Percentiles rank a stretch among this genome's conserved stretches.
phyloP scores from a whole-genome alignment of 2,113 vertebrate species.

The Cinclus mexicanus region DNA sequence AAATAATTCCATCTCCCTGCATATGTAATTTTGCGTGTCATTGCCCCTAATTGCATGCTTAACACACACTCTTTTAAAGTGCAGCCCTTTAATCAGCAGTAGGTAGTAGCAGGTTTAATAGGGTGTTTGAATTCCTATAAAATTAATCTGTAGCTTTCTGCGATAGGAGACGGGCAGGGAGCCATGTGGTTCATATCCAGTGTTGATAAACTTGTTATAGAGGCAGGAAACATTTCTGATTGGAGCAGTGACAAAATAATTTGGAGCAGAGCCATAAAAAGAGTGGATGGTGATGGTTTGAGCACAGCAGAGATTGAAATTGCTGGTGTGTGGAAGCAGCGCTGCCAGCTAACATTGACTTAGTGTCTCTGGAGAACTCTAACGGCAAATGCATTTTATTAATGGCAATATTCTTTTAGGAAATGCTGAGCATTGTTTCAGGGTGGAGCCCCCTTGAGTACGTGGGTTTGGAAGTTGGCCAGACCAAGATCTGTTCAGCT shows the following conservation, averaged over 20 bases:
- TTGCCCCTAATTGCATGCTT: conserved; percentile 58
- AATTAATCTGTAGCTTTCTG: conserved; percentile 69
- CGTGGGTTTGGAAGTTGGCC: not conserved
- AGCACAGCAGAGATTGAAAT: conserved; percentile 68
- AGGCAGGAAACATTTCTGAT: conserved; percentile 66
- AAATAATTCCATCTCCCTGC: not conserved
- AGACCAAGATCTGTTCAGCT: not conserved
- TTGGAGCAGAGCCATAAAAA: conserved; percentile 58
- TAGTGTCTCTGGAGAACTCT: conserved; percentile 61
- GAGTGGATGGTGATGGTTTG: conserved; percentile 48
- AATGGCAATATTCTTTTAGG: conserved; percentile 56
- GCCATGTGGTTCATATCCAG: conserved; percentile 66
- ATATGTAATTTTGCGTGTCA: conserved; percentile 58
- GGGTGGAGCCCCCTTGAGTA: conserved; percentile 1
- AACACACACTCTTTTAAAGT: conserved; percentile 22
- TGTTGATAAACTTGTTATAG: conserved; percentile 67
- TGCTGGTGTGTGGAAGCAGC: conserved; percentile 64
- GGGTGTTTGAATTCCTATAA: conserved; percentile 71
- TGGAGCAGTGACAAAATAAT: conserved; percentile 66
- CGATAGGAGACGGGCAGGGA: conserved; percentile 57
- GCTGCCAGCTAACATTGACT: conserved; percentile 66
- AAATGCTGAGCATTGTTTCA: conserved; percentile 41
- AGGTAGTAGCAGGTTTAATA: conserved; percentile 69
- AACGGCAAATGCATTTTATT: conserved; percentile 69
- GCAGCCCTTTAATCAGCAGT: conserved; percentile 57